Evolutionary conservation across 53 echinoderm and acorn worm species (phyloP), one percentile per base, ranked within the genome.

Genomic region (Antedon mediterranea): DNA sequence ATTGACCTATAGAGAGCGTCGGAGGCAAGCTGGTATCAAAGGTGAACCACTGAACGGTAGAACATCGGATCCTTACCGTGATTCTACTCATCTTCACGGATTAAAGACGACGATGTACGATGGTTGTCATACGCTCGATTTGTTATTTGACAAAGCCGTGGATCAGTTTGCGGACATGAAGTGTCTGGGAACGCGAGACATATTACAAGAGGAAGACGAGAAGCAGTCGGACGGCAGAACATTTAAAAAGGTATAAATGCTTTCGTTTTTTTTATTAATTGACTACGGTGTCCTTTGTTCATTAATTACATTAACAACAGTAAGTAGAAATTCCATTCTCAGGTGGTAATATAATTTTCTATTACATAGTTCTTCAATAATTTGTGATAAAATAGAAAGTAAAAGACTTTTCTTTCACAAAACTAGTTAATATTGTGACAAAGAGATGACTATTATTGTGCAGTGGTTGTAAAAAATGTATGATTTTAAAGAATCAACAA

Each of bases 231-330:
- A 88, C 87, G 93, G 93, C 7, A 93, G 87, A 84, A 83, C 80
- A 28, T 93, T 93, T 43, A 93, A 93, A 79, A 93, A 93, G 93
- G 93, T 93, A 11, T 37, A n/a, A n/a, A n/a, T n/a, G 37, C 37
- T 37, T 6, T 37, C 4, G 11, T 6, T 37, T 37, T 37, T 37
- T 37, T 37, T 6, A 37, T 37, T 37, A 11, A 37, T 6, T 37
- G n/a, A n/a, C n/a, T n/a, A n/a, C n/a, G n/a, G n/a, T n/a, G n/a
- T n/a, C n/a, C n/a, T n/a, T n/a, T n/a, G n/a, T n/a, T n/a, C n/a
- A n/a, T n/a, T n/a, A n/a, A n/a, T n/a, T n/a, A n/a, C n/a, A n/a
- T n/a, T n/a, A n/a, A n/a, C n/a, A n/a, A n/a, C n/a, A n/a, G n/a
- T n/a, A n/a, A n/a, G n/a, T n/a, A n/a, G n/a, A n/a, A n/a, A n/a